These are phyloP conservation scores for Laticauda colubrina DNA, from an alignment of 2,113 vertebrate genomes.

Conservation along the genomic window DNA sequence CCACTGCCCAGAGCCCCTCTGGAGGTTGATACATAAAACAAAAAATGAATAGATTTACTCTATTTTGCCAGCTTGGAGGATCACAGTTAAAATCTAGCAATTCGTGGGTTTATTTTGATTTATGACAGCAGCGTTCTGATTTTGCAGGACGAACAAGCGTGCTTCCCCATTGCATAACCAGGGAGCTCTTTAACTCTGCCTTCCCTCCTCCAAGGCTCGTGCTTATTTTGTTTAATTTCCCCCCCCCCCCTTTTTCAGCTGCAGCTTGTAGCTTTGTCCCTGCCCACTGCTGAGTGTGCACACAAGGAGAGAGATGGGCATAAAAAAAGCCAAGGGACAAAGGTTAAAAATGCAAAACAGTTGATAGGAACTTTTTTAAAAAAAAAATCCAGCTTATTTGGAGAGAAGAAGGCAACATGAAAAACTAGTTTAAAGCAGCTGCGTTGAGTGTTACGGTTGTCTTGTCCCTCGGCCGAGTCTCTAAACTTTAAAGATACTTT, in stretches of 20 bases:
- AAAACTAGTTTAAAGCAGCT: constrained; percentile 43
- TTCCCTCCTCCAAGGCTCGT: not conserved
- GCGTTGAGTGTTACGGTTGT: not conserved
- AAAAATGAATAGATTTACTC: not conserved
- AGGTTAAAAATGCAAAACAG: constrained; percentile 36
- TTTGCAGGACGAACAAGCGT: not conserved
- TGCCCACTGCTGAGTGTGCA: not conserved
- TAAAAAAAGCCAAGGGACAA: constrained; percentile 44
- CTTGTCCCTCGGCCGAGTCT: not conserved
- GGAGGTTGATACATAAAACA: not conserved
- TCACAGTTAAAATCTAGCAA: not conserved
- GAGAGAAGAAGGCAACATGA: not conserved
- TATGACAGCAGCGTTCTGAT: constrained; percentile 13
- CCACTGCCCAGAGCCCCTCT: not conserved
- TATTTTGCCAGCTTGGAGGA: not conserved
- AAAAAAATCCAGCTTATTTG: constrained; percentile 11
- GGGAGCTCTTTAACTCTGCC: constrained; percentile 15
- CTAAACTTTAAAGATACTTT: constrained; percentile 34
- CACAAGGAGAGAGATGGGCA: constrained; percentile 5
- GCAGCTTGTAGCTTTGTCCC: not conserved
- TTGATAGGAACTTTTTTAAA: not conserved
- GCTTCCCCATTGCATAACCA: constrained; percentile 1
- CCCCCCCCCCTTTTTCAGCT: not conserved
- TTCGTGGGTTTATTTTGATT: not conserved
- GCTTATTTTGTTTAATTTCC: not conserved